Evolutionary conservation across 1,140 invertebrate genomes (phyloP), one percentile per base, ranked within the genome.

Genomic region (Anoplophora glabripennis): DNA sequence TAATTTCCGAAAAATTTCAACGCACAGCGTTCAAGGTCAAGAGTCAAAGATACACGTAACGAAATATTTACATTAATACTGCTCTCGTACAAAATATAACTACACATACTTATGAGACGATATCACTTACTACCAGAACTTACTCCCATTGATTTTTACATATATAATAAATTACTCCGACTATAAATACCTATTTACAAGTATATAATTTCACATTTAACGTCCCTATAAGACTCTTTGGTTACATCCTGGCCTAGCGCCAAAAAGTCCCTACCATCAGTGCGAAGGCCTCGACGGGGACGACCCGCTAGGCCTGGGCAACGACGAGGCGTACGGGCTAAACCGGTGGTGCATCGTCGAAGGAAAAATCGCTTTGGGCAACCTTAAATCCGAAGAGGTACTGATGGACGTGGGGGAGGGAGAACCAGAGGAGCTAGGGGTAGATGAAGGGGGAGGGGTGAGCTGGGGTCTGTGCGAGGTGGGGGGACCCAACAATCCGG

Each of bases 371-470:
- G 73, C 68, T 53, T 76, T 76, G 1, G 73, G 74, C 46, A 76
- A 61, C 56, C 73, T 61, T 18, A 75, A 45, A 49, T 76, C 74
- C 4, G 67, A 55, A 35, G 71, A 67, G 9, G 65, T 64, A 48
- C 52, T 71, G 36, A 73, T 57, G 11, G 71, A 70, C 34, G 73
- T 76, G n/a, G 74, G 74, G 57, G 72, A 74, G 28, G 73, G 72
- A n/a, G 74, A 76, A 28, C 74, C 71, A 17, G 72, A 73, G 53
- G 74, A 76, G 68, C 71, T 73, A 9, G 72, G 72, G n/a, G 74
- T 75, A 4, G 71, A 73, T n/a, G 72, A 68, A 9, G 74, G 73
- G 9, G 72, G 72, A 12, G 74, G 73, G n/a, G 73, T 74, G 37
- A 75, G 59, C 52, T 73, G 74, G 1, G 68, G 69, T 18, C 73